These are phyloP conservation scores for Myiotriccus ornatus DNA, from an alignment of 2,797 vertebrate genomes.

Conservation along the genomic window DNA sequence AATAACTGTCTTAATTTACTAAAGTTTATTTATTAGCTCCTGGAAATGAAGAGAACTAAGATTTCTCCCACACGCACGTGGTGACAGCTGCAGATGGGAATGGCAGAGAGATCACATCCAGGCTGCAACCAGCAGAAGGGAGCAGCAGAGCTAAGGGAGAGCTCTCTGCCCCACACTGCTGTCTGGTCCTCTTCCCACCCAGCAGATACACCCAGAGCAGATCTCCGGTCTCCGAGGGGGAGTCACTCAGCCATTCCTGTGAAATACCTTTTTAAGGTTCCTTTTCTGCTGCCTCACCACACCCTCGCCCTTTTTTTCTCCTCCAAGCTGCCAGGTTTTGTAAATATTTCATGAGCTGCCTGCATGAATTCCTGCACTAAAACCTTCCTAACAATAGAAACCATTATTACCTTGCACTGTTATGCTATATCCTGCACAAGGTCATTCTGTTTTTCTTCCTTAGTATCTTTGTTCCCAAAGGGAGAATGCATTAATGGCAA, in stretches of 20 bases:
- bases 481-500: conserved; percentile 14
- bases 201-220: accelerated
- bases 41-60: neutral
- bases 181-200: neutral
- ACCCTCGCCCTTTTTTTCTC: neutral
- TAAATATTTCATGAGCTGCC: conserved; percentile 53
- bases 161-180: accelerated
- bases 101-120: neutral
- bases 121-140: neutral
- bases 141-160: neutral
- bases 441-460: conserved; percentile 41
- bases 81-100: neutral
- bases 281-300: neutral
- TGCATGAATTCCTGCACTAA: neutral
- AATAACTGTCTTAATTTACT: neutral
- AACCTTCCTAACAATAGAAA: conserved; percentile 38
- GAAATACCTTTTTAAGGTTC: neutral
- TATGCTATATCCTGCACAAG: neutral
- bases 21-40: neutral
- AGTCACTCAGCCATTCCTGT: neutral
- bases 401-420: neutral
- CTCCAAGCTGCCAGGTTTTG: neutral
- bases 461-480: conserved; percentile 18
- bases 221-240: neutral
- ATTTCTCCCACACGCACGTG: neutral